These are phyloP conservation scores for Cyaniris semiargus DNA, from an alignment of 2,888 invertebrate species.

Conservation along the genomic window DNA sequence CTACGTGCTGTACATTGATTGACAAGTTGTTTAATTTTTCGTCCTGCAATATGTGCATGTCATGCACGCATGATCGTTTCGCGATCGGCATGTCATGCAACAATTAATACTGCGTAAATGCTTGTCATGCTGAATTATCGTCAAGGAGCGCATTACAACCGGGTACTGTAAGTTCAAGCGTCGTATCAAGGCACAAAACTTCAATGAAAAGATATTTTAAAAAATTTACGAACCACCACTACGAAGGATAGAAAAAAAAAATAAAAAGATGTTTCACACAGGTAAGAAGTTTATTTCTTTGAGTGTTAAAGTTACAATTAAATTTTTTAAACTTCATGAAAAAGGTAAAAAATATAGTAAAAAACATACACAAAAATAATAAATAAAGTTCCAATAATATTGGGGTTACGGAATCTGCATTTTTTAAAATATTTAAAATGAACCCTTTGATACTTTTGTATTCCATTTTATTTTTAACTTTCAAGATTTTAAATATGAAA, in stretches of 20 bases:
- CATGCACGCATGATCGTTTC: too few relatives aligned
- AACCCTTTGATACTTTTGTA: slow-evolving; percentile 43
- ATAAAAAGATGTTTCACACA: slow-evolving; percentile 57
- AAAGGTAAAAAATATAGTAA: slow-evolving; percentile 32
- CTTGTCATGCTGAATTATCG: too few relatives aligned
- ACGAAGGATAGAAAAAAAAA: slow-evolving; percentile 34
- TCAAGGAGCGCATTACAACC: too few relatives aligned
- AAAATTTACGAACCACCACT: too few relatives aligned
- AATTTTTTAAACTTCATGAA: slow-evolving; percentile 36
- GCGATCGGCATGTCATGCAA: too few relatives aligned
- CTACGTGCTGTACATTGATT: too few relatives aligned
- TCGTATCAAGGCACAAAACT: too few relatives aligned
- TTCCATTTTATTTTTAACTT: slow-evolving; percentile 39
- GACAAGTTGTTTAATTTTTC: too few relatives aligned
- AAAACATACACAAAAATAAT: slow-evolving; percentile 38
- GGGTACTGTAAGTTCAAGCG: too few relatives aligned
- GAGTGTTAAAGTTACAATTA: slow-evolving; percentile 50
- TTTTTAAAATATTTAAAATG: slow-evolving; percentile 51
- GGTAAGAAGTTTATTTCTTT: slow-evolving; percentile 61
- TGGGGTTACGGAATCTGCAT: slow-evolving; percentile 73
- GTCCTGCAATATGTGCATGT: too few relatives aligned
- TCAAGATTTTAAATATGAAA: slow-evolving; percentile 44
- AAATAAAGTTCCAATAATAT: slow-evolving; percentile 39
- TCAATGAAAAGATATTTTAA: too few relatives aligned
- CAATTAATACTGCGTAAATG: too few relatives aligned